Base-by-base conservation (phyloP, 1,140 invertebrate genomes). In the Lepidurus apus region DNA sequence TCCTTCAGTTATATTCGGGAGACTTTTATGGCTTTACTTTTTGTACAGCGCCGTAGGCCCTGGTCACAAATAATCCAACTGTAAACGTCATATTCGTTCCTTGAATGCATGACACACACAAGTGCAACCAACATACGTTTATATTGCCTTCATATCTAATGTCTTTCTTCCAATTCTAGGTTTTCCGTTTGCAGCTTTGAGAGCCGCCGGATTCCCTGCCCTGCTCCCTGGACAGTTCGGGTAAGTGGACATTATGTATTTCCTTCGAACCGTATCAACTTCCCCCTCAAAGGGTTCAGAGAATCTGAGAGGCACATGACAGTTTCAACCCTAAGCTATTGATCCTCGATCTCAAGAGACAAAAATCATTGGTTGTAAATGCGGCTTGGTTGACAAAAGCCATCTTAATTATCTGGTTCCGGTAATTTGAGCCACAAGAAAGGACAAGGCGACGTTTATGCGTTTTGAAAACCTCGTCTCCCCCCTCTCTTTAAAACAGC, bases 221-320 rank as follows among this genome's bases (percentile, higher is more conserved):
- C 88, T 91, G 47, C 84, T 92, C 81, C 91, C 89, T 26, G 87
- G 90, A 78, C 91, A 91, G 83, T 92, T 91, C 83, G 91, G 91
- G 91, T 92, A 85, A 92, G 91, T 91, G 82, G 77, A n/a, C 43
- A 34, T 34, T 34, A 34, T 4, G 34, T 34, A 79, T 73, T 11
- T 73, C 13, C 21, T 43, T 45, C 53, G 7, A 17, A 17, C 21
- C 53, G 34, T 34, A 34, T 2, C 34, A 34, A 34, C 34, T 34
- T 34, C 34, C 34, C 4, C 34, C 34, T 34, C 34, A 34, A 34
- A 34, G 34, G 34, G 34, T 34, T 34, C 34, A 34, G 34, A 34
- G 34, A 34, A 34, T 34, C 34, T 3, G 34, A 34, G 34, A 4
- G 34, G 34, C 34, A 34, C 34, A 34, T 34, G 34, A 34, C 34